Conservation (phyloP, 2,113 vertebrate species). For the Vidua chalybeata region DNA sequence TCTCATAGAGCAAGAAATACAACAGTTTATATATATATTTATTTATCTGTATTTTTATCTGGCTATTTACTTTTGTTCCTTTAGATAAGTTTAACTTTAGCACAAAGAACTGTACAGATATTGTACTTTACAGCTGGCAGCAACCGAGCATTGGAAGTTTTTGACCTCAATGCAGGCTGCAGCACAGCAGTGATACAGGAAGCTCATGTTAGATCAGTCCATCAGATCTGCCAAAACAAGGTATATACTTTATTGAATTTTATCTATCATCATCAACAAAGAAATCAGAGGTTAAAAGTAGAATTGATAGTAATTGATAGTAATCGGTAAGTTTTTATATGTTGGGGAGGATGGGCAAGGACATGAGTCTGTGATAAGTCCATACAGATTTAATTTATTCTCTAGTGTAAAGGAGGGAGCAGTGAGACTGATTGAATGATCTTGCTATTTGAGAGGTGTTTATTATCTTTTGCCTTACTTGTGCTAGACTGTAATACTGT, state of each 20-base stretch:
- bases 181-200: slow-evolving; percentile 76
- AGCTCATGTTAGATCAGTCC: slow-evolving; percentile 79
- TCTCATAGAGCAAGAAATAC: background rate
- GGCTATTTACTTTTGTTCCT: background rate
- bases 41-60: background rate
- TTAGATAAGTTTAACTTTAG: slow-evolving; percentile 49
- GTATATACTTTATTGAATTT: slow-evolving; percentile 54
- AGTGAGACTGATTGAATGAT: background rate
- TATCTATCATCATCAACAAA: background rate
- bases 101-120: slow-evolving; percentile 70
- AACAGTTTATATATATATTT: background rate
- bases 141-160: slow-evolving; percentile 81
- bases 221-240: slow-evolving; percentile 89
- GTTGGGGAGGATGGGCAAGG: background rate
- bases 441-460: background rate
- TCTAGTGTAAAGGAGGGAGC: background rate
- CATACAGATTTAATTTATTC: background rate
- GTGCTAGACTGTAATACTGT: background rate
- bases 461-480: background rate
- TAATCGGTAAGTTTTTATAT: background rate
- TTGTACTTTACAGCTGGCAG: slow-evolving; percentile 82
- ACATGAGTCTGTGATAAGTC: background rate
- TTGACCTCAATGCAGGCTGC: slow-evolving; percentile 83
- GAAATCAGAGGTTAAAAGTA: background rate
- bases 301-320: background rate